These are phyloP conservation scores for Orbicella faveolata DNA, from an alignment of 64 coral and sea anemone species.

Conservation along the genomic window DNA sequence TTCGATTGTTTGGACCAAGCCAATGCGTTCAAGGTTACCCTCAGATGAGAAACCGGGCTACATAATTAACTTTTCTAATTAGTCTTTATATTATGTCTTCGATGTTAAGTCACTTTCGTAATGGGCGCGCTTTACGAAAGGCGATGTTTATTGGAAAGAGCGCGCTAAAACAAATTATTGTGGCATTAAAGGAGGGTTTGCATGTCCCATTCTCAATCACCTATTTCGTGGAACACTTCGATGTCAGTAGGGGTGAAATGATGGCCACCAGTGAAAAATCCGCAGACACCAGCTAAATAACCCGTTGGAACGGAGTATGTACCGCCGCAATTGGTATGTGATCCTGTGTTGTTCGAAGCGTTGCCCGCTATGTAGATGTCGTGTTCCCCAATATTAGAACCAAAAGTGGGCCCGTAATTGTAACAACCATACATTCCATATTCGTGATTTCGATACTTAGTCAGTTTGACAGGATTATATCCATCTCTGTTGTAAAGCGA, in stretches of 20 bases:
- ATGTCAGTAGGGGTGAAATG: constrained; percentile 13
- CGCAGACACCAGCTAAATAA: neutral
- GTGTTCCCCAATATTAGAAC: neutral
- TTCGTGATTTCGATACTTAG: neutral
- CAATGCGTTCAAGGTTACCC: too few relatives aligned
- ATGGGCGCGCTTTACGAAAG: too few relatives aligned
- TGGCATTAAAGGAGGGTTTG: too few relatives aligned
- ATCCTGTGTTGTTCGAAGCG: neutral
- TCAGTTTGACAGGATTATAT: constrained; percentile 23
- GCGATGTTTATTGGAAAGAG: too few relatives aligned
- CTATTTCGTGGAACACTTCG: constrained; percentile 31
- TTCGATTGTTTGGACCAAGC: too few relatives aligned
- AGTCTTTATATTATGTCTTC: too few relatives aligned
- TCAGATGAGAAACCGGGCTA: too few relatives aligned
- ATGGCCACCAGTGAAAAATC: neutral
- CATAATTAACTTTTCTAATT: too few relatives aligned
- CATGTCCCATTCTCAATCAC: neutral
- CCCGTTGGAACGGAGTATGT: neutral
- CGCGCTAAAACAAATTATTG: too few relatives aligned
- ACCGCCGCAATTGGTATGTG: neutral
- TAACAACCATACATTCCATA: neutral
- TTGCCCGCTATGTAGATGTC: neutral
- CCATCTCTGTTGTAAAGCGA: constrained; percentile 6
- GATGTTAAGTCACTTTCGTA: too few relatives aligned
- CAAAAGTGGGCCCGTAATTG: constrained; percentile 13